Percentiles rank a stretch among this genome's conserved stretches.
These are phyloP conservation scores for Cydia amplana DNA, from an alignment of 1,140 invertebrate genomes.

Conservation along the genomic window DNA sequence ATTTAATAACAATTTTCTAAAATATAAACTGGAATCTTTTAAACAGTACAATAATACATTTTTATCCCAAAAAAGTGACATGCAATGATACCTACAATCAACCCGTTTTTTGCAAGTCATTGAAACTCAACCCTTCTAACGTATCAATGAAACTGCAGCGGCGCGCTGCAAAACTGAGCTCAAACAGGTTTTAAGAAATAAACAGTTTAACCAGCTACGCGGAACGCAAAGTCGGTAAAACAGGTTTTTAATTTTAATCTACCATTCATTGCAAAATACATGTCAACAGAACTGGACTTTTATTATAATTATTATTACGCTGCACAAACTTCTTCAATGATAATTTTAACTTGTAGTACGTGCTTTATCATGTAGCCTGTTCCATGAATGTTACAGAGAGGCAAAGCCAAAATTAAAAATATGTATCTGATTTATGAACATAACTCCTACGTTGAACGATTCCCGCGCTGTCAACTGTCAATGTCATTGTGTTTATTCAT, in stretches of 20 bases:
- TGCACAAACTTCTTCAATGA: too few relatives aligned
- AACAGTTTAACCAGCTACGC: neutral
- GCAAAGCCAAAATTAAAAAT: too few relatives aligned
- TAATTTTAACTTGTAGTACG: too few relatives aligned
- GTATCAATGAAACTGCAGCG: constrained; percentile 12
- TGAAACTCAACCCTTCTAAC: neutral
- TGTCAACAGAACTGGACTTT: neutral
- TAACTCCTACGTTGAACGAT: too few relatives aligned
- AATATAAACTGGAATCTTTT: neutral
- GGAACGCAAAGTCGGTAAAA: constrained; percentile 20
- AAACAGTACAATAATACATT: neutral
- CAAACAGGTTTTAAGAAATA: constrained; percentile 18
- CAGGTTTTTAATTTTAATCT: neutral
- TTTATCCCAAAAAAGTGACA: neutral
- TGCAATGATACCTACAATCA: neutral
- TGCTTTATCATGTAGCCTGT: too few relatives aligned
- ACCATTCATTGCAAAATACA: constrained; percentile 25
- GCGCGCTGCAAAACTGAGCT: constrained; percentile 14
- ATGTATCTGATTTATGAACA: too few relatives aligned
- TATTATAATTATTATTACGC: too few relatives aligned
- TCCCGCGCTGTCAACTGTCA: too few relatives aligned
- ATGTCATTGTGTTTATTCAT: too few relatives aligned
- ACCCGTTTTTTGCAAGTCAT: constrained; percentile 15
- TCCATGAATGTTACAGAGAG: too few relatives aligned
- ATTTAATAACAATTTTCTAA: neutral